phyloP scores from a whole-genome alignment of 2,113 vertebrate genomes.

The Mormyrus lacerda region DNA sequence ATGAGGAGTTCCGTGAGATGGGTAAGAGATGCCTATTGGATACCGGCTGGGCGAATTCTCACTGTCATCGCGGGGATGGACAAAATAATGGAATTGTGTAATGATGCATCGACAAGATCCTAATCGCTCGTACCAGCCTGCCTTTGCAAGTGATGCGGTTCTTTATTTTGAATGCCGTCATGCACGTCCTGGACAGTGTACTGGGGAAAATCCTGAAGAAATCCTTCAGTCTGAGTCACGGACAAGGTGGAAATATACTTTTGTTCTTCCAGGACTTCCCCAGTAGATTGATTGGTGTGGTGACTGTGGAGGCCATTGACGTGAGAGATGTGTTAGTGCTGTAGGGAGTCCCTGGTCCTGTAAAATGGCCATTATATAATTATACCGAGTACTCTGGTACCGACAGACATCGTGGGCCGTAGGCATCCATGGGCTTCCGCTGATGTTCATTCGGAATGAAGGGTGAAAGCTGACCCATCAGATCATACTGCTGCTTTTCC shows the following conservation, averaged over 20 bases:
- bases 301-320: background rate
- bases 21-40: constrained; percentile 61
- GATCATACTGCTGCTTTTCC: background rate
- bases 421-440: background rate
- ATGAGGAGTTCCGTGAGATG: constrained; percentile 83
- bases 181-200: background rate
- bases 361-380: background rate
- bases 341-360: background rate
- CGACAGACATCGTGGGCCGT: background rate
- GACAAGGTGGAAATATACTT: background rate
- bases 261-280: background rate
- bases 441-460: background rate
- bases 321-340: background rate
- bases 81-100: background rate
- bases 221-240: background rate
- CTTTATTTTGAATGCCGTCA: background rate
- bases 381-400: background rate
- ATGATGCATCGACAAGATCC: background rate
- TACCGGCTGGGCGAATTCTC: background rate
- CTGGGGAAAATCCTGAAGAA: background rate
- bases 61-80: background rate
- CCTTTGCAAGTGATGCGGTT: background rate
- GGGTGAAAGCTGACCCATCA: background rate
- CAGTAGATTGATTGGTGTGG: background rate
- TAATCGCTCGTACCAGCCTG: background rate